These are phyloP conservation scores for Pygoscelis antarcticus DNA, from an alignment of 2,113 vertebrate genomes.

Conservation along the genomic window DNA sequence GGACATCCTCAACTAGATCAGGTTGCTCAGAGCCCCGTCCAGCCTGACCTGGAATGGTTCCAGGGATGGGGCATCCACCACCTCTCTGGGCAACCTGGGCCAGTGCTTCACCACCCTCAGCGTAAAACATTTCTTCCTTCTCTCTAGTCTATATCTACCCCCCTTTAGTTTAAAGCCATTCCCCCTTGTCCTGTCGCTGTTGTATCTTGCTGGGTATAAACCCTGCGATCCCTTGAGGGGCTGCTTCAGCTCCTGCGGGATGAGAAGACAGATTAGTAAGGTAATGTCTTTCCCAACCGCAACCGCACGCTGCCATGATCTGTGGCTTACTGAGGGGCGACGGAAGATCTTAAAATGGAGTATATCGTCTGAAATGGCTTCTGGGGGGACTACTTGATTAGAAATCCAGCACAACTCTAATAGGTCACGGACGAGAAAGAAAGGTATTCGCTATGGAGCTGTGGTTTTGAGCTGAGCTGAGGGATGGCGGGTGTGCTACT, in stretches of 20 bases:
- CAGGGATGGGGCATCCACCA: too few relatives aligned
- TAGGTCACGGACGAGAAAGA: background rate
- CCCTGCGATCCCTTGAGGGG: fast-evolving
- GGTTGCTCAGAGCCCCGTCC: too few relatives aligned
- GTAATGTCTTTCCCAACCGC: fast-evolving
- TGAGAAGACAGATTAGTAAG: too few relatives aligned
- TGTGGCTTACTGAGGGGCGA: background rate
- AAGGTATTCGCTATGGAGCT: fast-evolving
- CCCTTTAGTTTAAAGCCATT: too few relatives aligned
- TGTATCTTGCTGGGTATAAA: fast-evolving
- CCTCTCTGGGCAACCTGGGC: too few relatives aligned
- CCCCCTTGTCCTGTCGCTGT: too few relatives aligned
- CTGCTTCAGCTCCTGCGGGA: background rate
- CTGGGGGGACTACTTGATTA: fast-evolving
- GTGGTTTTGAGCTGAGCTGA: background rate
- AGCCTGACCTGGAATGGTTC: too few relatives aligned
- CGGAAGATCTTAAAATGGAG: too few relatives aligned
- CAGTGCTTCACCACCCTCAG: too few relatives aligned
- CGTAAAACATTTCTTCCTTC: too few relatives aligned
- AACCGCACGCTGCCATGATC: fast-evolving
- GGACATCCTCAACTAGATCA: too few relatives aligned
- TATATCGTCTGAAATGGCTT: fast-evolving
- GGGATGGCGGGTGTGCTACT: background rate
- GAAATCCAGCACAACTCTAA: background rate
- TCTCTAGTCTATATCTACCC: too few relatives aligned